Percentiles rank a stretch among this genome's conserved stretches.
phyloP scores from a whole-genome alignment of 2,797 vertebrate genomes.

The Babyrousa celebensis region DNA sequence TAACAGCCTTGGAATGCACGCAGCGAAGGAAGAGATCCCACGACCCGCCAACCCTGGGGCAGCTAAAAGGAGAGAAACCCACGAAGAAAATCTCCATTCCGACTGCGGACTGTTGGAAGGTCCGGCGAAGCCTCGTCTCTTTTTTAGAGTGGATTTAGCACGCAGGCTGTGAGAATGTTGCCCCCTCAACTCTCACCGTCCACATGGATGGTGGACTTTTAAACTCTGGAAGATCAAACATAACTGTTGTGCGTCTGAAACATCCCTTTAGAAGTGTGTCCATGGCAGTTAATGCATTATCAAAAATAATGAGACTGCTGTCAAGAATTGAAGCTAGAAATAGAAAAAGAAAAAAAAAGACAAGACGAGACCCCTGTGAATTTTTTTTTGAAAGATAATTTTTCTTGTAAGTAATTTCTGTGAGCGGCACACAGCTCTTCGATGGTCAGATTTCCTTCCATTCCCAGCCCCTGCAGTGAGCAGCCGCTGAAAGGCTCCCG shows the following conservation, averaged over 20 bases:
- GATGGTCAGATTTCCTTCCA: constrained; percentile 42
- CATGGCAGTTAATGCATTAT: constrained; percentile 57
- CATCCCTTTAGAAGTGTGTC: background rate
- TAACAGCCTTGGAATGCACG: background rate
- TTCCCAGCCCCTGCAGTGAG: constrained; percentile 69
- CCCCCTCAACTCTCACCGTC: background rate
- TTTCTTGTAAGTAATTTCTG: constrained; percentile 43
- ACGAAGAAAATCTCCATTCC: background rate
- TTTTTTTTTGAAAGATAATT: constrained; percentile 80
- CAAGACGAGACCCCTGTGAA: constrained; percentile 40
- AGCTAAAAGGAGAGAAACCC: background rate
- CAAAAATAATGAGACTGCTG: constrained; percentile 65
- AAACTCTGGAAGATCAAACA: constrained; percentile 50
- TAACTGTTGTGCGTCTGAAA: background rate
- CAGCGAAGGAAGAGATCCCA: background rate
- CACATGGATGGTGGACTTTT: background rate
- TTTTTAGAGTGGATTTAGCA: background rate
- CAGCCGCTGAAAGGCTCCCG: constrained; percentile 76
- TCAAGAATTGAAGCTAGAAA: constrained; percentile 64
- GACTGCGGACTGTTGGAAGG: background rate
- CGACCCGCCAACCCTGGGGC: background rate
- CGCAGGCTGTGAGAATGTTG: background rate
- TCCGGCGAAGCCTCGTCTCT: background rate
- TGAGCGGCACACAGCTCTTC: constrained; percentile 80
- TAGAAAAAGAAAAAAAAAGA: background rate